These are phyloP conservation scores for Menidia menidia DNA, from an alignment of 2,797 vertebrate species.

Conservation along the genomic window DNA sequence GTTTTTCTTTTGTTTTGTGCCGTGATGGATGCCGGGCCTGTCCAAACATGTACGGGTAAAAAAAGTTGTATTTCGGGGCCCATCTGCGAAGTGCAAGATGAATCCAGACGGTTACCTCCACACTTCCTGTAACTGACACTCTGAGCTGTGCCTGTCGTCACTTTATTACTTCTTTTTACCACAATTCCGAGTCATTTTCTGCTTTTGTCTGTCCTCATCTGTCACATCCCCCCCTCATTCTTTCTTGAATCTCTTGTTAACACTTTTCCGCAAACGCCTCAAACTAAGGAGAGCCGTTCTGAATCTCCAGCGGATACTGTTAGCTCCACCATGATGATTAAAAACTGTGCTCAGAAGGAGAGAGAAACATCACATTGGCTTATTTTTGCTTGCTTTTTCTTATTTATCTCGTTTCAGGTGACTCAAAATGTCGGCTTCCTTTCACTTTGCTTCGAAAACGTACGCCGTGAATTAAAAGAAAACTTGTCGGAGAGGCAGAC, in stretches of 20 bases:
- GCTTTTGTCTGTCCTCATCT: constrained; percentile 5
- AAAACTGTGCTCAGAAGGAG: neutral
- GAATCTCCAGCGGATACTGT: fast-evolving
- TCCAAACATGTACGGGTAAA: neutral
- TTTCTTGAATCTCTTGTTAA: neutral
- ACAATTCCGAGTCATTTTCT: neutral
- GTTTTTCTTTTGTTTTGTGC: neutral
- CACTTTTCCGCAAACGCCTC: constrained; percentile 6
- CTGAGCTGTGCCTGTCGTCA: constrained; percentile 22
- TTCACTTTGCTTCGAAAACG: constrained; percentile 8
- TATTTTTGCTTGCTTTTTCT: neutral
- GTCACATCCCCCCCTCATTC: constrained; percentile 5
- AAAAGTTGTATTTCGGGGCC: neutral
- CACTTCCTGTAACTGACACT: constrained; percentile 33
- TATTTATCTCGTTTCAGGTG: no score
- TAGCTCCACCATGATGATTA: neutral
- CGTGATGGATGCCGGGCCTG: neutral
- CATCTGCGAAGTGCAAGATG: constrained; percentile 16
- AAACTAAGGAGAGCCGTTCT: neutral
- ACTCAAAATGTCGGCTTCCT: neutral
- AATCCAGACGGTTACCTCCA: constrained; percentile 8
- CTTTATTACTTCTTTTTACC: constrained; percentile 23
- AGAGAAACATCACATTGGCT: neutral
- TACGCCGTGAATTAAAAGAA: neutral
- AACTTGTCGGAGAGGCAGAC: no score